These are phyloP conservation scores for Hipposideros armiger DNA, from an alignment of 2,113 vertebrate species.

Conservation along the genomic window DNA sequence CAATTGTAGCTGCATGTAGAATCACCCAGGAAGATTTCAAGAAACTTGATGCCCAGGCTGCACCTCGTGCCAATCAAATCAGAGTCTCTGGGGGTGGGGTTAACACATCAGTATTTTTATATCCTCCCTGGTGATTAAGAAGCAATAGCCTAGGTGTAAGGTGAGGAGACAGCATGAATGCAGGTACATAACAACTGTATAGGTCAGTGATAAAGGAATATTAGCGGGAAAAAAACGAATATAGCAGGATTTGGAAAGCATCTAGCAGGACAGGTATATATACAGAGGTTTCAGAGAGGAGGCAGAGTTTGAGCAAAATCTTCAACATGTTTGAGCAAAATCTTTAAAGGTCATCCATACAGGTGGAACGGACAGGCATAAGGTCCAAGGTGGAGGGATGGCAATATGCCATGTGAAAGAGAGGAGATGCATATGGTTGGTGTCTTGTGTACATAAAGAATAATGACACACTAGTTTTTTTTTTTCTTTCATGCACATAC, in stretches of 20 bases:
- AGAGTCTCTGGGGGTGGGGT: not conserved
- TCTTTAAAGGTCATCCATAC: not conserved
- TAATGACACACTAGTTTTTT: not conserved
- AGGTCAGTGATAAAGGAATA: not conserved
- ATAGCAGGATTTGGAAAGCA: not conserved
- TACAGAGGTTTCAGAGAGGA: not conserved
- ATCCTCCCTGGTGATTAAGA: not conserved
- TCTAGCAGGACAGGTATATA: not conserved
- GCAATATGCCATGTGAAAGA: not conserved
- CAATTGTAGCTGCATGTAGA: not conserved
- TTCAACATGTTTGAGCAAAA: not conserved
- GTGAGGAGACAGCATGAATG: not conserved
- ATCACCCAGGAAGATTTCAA: not conserved
- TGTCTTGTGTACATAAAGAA: not conserved
- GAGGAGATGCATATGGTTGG: not conserved
- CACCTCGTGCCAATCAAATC: not conserved
- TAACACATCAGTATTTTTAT: not conserved
- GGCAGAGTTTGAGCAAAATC: not conserved
- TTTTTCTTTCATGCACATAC: not conserved
- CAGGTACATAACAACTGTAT: not conserved
- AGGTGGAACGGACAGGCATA: not conserved
- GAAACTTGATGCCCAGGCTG: not conserved
- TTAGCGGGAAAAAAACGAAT: not conserved
- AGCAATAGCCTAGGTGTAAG: not conserved
- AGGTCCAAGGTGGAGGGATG: rapidly evolving